Evolutionary conservation across 2,888 invertebrate genomes (phyloP), one percentile per base, ranked within the genome.

Genomic region (Hyposoter dolosus): DNA sequence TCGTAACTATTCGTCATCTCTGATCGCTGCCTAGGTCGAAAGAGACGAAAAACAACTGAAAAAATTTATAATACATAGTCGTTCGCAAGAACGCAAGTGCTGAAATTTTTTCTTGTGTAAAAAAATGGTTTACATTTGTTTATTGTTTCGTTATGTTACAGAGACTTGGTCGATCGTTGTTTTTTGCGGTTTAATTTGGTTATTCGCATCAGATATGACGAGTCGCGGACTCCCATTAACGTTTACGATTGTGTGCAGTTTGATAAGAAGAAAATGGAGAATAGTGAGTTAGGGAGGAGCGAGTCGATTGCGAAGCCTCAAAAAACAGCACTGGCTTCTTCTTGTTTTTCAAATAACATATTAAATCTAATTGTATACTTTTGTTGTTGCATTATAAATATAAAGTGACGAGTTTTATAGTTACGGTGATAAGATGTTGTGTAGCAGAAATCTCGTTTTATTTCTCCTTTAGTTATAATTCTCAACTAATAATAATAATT

Each of bases 281-380:
- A 71, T 28, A 65, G 71, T 47, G 60, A 65, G 71, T 45, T 47
- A 9, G 47, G 60, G 50, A 63, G 68, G 32, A 43, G 45, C 23
- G 43, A 83, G 72, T 72, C 12, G 77, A 66, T 68, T 17, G 60
- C 28, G 12, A 72, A 63, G 76, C 50, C 17, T 71, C 82, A 45
- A 56, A 74, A 63, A 47, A 28, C 47, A 47, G 60, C 60, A 69
- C 23, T 56, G 45, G 43, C 17, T 40, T 32, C 7, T 72, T 32
- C 12, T n/a, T 72, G 19, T 40, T 60, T 5, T 47, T 28, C 23
- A 43, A 85, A 35, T 72, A 28, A 50, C 60, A 32, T 23, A 19
- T 78, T 82, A 75, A 78, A 77, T 75, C 74, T 82, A 78, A 35
- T 85, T 85, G 82, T 82, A 85, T 85, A 85, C 85, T 78, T 82